These are phyloP conservation scores for Pelobates fuscus DNA, from an alignment of 2,113 vertebrate genomes.

Conservation along the genomic window DNA sequence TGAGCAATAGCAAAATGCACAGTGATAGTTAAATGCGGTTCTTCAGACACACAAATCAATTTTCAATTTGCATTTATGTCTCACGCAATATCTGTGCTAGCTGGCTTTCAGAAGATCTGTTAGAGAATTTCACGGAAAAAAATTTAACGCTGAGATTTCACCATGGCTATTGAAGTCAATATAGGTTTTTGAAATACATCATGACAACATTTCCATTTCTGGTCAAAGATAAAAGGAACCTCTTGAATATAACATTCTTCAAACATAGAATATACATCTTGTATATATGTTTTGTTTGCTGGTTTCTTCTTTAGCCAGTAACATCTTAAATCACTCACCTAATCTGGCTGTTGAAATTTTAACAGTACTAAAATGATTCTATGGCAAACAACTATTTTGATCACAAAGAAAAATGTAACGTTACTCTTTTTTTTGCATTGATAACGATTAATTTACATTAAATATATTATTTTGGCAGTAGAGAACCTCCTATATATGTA, in stretches of 20 bases:
- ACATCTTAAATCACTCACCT: neutral
- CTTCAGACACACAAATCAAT: conserved; percentile 57
- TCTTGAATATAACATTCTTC: conserved; percentile 31
- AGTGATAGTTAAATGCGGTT: conserved; percentile 71
- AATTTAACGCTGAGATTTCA: conserved; percentile 44
- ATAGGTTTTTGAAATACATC: conserved; percentile 56
- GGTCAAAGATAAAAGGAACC: conserved; percentile 13
- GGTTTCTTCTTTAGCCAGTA: conserved; percentile 2
- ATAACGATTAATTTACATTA: conserved; percentile 19
- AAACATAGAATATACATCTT: conserved; percentile 26
- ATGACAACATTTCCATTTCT: conserved; percentile 44
- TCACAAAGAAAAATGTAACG: conserved; percentile 12
- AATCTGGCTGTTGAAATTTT: neutral
- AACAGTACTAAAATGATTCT: neutral
- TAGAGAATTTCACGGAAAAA: conserved; percentile 49
- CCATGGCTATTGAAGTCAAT: conserved; percentile 55
- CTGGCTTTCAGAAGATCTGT: conserved; percentile 52
- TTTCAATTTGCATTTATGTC: conserved; percentile 48
- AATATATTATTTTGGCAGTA: conserved; percentile 37
- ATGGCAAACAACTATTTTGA: conserved; percentile 10
- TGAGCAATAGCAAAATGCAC: conserved; percentile 71
- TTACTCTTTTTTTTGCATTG: conserved; percentile 22
- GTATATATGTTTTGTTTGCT: conserved; percentile 32
- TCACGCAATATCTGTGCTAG: conserved; percentile 51
- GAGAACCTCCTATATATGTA: conserved; percentile 17